Evolutionary conservation across 2,888 invertebrate genomes (phyloP), one percentile per base, ranked within the genome.

Genomic region (Lasioglossum vierecki): DNA sequence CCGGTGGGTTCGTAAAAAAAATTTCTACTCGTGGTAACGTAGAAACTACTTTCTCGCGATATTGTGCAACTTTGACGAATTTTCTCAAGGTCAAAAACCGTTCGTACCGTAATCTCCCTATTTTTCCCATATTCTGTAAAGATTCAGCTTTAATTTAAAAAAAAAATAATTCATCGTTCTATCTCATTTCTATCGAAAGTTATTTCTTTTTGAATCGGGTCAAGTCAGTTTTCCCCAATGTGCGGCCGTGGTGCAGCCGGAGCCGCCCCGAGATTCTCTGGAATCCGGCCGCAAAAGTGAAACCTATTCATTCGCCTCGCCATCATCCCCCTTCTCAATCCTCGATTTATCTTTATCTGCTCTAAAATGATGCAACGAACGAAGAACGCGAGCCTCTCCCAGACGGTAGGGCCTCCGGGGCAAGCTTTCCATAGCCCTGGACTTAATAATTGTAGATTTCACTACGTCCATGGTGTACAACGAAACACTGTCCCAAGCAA

Each of bases 361-460:
- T 39, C 68, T 18, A 22, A 68, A 68, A 41, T 3, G 22, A 68
- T 68, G 39, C 68, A 22, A 18, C 1, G 39, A 0, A 49, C 49
- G 22, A 11, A 26, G 35, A 73, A 73, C 35, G 73, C 35, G 6
- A 30, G 13, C 5, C 18, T 44, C 35, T 35, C 35, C 4, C 22
- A 6, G 4, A 22, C 18, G 11, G 11, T 5, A 53, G 73, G n/a
- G n/a, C 73, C 22, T 53, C 9, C 35, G 13, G 49, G 35, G 35
- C 53, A 53, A 73, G n/a, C 53, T 53, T 74, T 74, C 73, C 53
- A 53, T 22, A 13, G 53, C 53, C 53, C 73, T 53, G 73, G n/a
- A 74, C 35, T 74, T n/a, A 53, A 60, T 60, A 13, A 53, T 74
- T 53, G 3, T 9, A 49, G n/a, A 74, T 74, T 74, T 74, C 53